Percentiles rank a stretch among this genome's conserved stretches.
These are phyloP conservation scores for Pantherophis alleghaniensis DNA, from an alignment of 2,797 vertebrate species.

Conservation along the genomic window DNA sequence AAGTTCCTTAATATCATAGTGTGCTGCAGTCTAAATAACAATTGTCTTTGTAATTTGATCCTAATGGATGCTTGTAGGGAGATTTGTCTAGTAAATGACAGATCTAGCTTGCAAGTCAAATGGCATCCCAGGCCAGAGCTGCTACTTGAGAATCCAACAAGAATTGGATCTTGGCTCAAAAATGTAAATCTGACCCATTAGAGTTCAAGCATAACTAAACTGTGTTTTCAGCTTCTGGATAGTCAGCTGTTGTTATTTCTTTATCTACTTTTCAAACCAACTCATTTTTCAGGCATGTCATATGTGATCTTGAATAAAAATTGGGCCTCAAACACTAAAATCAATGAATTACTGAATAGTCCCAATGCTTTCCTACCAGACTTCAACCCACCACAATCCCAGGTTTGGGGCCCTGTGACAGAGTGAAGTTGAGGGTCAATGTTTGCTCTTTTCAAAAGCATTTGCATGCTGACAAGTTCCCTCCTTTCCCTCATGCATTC, in stretches of 20 bases:
- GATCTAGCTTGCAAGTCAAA: not conserved
- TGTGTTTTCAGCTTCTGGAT: not conserved
- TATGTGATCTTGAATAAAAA: not conserved
- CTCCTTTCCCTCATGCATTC: not conserved
- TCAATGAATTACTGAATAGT: not conserved
- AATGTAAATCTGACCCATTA: not conserved
- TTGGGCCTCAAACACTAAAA: not conserved
- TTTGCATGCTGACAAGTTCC: not conserved
- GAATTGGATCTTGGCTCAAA: not conserved
- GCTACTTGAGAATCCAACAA: not conserved
- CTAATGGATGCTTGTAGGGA: not conserved
- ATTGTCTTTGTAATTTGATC: not conserved
- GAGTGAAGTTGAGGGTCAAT: not conserved
- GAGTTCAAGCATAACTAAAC: not conserved
- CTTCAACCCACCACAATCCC: not conserved
- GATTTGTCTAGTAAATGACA: not conserved
- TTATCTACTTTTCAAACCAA: not conserved
- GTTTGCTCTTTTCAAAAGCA: not conserved
- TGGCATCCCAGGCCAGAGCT: too few species aligned
- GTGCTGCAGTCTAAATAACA: not conserved
- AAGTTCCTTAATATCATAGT: not conserved
- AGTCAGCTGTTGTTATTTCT: not conserved
- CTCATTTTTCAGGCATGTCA: not conserved
- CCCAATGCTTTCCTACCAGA: not conserved
- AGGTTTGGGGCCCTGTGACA: not conserved